A percentile compares a stretch with the other conserved stretches of the same genome.
These are phyloP conservation scores for Saccopteryx bilineata DNA, from an alignment of 2,113 vertebrate genomes.

Conservation along the genomic window DNA sequence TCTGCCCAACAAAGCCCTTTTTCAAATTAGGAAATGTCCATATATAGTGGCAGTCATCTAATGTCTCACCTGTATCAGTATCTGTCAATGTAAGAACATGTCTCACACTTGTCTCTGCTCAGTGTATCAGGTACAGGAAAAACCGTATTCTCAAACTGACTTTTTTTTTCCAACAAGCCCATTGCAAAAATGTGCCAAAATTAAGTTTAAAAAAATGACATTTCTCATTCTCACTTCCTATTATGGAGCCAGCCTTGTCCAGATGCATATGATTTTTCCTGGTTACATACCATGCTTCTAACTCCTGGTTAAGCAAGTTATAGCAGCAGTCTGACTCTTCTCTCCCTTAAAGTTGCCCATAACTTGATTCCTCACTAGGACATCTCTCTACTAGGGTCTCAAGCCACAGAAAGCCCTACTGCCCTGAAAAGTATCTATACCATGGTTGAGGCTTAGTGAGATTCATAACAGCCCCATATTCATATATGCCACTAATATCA, in stretches of 20 bases:
- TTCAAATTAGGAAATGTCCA: slow-evolving; percentile 12
- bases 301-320: neutral
- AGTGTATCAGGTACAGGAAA: neutral
- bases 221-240: neutral
- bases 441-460: neutral
- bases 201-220: neutral
- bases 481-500: slow-evolving; percentile 34
- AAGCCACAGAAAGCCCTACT: neutral
- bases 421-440: slow-evolving; percentile 18
- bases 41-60: slow-evolving; percentile 7
- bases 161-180: neutral
- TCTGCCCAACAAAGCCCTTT: neutral
- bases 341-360: neutral
- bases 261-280: neutral
- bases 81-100: slow-evolving; percentile 32
- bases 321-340: neutral
- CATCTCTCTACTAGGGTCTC: neutral
- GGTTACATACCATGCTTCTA: slow-evolving; percentile 21
- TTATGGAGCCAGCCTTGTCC: neutral
- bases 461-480: slow-evolving; percentile 36
- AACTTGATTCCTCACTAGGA: slow-evolving; percentile 20
- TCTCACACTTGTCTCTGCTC: slow-evolving; percentile 11
- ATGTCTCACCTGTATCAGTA: neutral
- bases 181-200: neutral
- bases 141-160: neutral